These are phyloP conservation scores for Sebastes variabilis DNA, from an alignment of 2,797 vertebrate genomes.

Conservation along the genomic window DNA sequence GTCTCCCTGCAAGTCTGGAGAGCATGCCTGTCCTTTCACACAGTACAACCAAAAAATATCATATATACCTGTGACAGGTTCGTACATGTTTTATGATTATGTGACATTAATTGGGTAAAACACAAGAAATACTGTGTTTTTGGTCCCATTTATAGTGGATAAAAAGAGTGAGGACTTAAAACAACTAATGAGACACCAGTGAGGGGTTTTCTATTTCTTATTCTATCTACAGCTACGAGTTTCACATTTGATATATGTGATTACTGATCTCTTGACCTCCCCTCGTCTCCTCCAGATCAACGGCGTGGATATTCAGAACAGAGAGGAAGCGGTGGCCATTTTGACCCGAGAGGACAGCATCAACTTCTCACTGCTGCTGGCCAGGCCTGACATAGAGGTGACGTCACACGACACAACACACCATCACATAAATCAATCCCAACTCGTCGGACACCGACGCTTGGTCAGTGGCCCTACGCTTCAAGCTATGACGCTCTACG, in stretches of 20 bases:
- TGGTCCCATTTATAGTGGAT: neutral
- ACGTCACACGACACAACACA: neutral
- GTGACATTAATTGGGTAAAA: neutral
- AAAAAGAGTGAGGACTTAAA: neutral
- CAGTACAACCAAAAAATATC: neutral
- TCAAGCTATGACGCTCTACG: too few species aligned
- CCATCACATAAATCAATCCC: neutral
- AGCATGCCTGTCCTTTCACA: neutral
- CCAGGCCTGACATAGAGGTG: slow-evolving; percentile 87
- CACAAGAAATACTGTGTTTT: rapidly evolving
- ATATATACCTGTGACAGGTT: neutral
- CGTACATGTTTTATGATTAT: neutral
- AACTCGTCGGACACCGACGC: too few species aligned
- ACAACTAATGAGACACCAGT: neutral
- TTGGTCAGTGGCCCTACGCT: too few species aligned
- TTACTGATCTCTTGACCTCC: neutral
- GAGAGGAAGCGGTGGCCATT: slow-evolving; percentile 86
- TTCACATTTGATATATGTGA: neutral
- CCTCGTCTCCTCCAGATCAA: slow-evolving; percentile 79
- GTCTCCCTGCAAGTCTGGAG: neutral
- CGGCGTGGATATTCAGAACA: slow-evolving; percentile 86
- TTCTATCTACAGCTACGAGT: neutral
- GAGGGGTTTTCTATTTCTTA: neutral
- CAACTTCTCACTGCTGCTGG: slow-evolving; percentile 87
- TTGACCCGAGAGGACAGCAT: slow-evolving; percentile 86